Base-by-base conservation (phyloP, 2,113 vertebrate species). In the Psilopsiagon aymara region DNA sequence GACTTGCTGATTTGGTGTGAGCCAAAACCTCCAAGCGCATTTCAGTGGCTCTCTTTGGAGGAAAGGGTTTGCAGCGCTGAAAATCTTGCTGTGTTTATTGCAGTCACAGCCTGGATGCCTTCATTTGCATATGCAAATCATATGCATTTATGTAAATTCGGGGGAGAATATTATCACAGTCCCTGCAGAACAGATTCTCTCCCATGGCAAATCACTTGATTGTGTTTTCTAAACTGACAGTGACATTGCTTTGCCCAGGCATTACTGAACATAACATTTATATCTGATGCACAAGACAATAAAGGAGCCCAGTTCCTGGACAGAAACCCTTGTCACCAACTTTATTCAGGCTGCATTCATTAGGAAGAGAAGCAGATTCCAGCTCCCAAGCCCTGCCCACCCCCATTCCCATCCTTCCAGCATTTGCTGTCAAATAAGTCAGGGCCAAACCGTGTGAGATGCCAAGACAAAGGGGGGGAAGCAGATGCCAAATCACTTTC, bases 171-270 rank as follows among this genome's bases (percentile, higher is more conserved):
- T 92, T 70, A 86, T 92, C 85, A 17, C 75, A 21, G 79, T 41
- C 78, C 74, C 63, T 7, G 41, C 85, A 86, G 94, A 86, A 59
- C 1, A 53, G 67, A 29, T 78, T 53, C 71, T 86, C 75, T 93
- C 63, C 94, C 96, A 60, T 59, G 90, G 90, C 95, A 33, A 94
- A 95, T 93, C 85, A 59, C 49, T 49, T 3, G 81, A 87, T 95
- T 93, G 92, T 93, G 78, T 27, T 90, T 24, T 35, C 84, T n/a
- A n/a, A 69, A 27, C 31, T 1, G 28, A 63, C 92, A 77, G 94
- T 57, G 87, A 68, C 92, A 17, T 35, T 8, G 90, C 93, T 66
- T 33, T 51, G 90, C 62, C 62, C 81, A 39, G 84, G 70, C 94
- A 60, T 4, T 51, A 62, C 94, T 27, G 92, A 74, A 68, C 69